Percentiles rank a stretch among this genome's conserved stretches.
These are phyloP conservation scores for Pao palembangensis DNA, from an alignment of 2,113 vertebrate species.

Conservation along the genomic window DNA sequence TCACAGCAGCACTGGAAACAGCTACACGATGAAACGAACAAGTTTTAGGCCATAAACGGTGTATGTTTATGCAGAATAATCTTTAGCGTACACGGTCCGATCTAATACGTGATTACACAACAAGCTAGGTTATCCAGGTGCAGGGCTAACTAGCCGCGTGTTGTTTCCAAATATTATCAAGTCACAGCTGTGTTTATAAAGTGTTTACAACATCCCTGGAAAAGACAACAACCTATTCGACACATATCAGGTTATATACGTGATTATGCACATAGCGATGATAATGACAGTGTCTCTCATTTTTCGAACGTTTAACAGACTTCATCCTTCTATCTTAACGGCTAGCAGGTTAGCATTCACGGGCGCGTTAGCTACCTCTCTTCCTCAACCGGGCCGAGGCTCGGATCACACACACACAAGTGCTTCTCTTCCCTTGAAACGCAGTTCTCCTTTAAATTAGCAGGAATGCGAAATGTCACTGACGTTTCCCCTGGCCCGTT, in stretches of 20 bases:
- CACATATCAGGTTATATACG: fast-evolving
- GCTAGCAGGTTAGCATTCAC: conserved; percentile 56
- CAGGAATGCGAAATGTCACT: not conserved
- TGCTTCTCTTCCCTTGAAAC: conserved; percentile 29
- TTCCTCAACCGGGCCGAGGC: conserved; percentile 47
- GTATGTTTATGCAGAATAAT: not conserved
- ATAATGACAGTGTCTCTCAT: not conserved
- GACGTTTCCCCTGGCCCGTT: not conserved
- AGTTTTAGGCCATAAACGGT: not conserved
- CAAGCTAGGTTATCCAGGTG: conserved; percentile 45
- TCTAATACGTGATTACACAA: conserved; percentile 43
- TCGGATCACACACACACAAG: conserved; percentile 24
- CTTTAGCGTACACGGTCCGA: not conserved
- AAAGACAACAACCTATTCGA: too few relatives aligned
- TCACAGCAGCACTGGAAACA: conserved; percentile 12
- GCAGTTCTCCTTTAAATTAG: conserved; percentile 10
- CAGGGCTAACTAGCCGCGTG: conserved; percentile 56
- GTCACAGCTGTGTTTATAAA: not conserved
- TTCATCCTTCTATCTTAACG: conserved; percentile 22
- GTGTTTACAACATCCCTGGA: not conserved
- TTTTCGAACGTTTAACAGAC: not conserved
- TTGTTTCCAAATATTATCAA: conserved; percentile 32
- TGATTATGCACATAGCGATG: not conserved
- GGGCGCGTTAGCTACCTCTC: conserved; percentile 54
- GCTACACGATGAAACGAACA: not conserved